Conservation (phyloP, 1,140 invertebrate genomes). For the Heliconius eleuchia region DNA sequence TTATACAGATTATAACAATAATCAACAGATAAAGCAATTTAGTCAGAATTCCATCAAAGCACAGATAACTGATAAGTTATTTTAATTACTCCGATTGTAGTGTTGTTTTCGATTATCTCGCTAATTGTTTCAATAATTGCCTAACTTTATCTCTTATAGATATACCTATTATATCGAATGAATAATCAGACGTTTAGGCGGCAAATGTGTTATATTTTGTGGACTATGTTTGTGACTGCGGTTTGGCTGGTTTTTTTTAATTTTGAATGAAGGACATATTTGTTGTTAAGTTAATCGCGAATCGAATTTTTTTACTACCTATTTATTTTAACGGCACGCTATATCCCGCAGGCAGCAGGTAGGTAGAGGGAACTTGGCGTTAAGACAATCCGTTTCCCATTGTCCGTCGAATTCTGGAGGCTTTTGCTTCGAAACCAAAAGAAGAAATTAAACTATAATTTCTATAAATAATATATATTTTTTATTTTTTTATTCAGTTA, state of each 20-base stretch:
- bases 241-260: neutral
- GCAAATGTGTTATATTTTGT: neutral
- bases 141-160: constrained; percentile 8
- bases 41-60: constrained; percentile 5
- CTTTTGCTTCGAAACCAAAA: too few relatives aligned
- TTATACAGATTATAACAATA: neutral
- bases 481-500: too few relatives aligned
- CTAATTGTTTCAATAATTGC: constrained; percentile 22
- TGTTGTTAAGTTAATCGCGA: too few relatives aligned
- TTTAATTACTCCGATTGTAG: constrained; percentile 1
- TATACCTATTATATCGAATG: neutral
- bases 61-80: constrained; percentile 7
- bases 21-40: constrained; percentile 12
- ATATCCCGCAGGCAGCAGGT: too few relatives aligned
- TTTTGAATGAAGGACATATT: too few relatives aligned
- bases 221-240: neutral
- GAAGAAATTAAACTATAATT: too few relatives aligned
- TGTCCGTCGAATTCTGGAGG: too few relatives aligned
- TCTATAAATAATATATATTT: too few relatives aligned
- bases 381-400: too few relatives aligned
- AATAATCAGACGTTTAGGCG: constrained; percentile 13
- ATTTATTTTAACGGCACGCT: too few relatives aligned
- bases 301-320: too few relatives aligned
- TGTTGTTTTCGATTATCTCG: constrained; percentile 20
- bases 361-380: too few relatives aligned